These are phyloP conservation scores for Aphrocallistes beatrix DNA, from an alignment of 37 sponge, comb jelly and placozoan species.

Conservation along the genomic window DNA sequence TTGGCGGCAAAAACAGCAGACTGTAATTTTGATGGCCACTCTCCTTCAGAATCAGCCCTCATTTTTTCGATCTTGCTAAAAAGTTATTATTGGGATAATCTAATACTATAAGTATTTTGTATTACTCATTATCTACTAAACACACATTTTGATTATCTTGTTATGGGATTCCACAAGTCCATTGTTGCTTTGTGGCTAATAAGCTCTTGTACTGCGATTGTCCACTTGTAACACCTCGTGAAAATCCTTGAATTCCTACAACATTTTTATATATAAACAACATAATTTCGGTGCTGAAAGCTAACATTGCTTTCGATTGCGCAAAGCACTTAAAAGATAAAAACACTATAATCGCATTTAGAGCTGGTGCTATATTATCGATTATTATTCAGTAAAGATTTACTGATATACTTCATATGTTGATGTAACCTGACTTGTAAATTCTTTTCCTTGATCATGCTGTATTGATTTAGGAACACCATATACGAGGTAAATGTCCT, in stretches of 20 bases:
- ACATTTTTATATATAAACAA: no score
- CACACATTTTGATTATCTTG: background rate
- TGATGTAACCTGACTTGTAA: background rate
- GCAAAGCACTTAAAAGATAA: no score
- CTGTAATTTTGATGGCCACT: background rate
- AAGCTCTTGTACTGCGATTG: background rate
- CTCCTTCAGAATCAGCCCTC: background rate
- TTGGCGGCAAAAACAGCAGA: background rate
- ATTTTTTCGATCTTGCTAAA: background rate
- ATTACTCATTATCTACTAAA: background rate
- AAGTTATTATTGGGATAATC: background rate
- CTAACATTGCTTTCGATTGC: no score
- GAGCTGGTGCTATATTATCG: no score
- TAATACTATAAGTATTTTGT: background rate
- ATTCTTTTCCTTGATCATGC: background rate
- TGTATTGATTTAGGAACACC: background rate
- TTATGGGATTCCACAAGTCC: background rate
- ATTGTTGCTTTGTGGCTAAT: background rate
- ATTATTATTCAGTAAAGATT: no score
- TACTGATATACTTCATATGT: no score
- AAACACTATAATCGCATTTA: no score
- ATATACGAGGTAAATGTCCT: background rate
- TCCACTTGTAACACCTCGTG: background rate
- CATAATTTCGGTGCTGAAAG: no score
- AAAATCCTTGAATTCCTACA: background rate